A percentile compares a stretch with the other conserved stretches of the same genome.
Conservation (phyloP, 2,888 invertebrate genomes). For the Galeopsomyia nigrocyanea region DNA sequence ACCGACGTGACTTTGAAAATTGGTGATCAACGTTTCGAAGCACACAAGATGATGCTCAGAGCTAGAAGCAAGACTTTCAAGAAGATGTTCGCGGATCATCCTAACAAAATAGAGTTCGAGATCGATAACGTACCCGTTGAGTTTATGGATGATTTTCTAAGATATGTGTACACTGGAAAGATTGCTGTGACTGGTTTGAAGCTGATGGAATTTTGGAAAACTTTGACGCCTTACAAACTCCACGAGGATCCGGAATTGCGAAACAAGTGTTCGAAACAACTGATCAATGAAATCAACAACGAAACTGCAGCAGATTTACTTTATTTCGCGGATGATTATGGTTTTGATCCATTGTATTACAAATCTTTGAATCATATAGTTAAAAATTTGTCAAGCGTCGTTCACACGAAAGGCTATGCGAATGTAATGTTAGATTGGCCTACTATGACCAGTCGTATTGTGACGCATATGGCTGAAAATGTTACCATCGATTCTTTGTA, state of each 20-base stretch:
- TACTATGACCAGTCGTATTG: no score
- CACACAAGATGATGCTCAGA: background rate
- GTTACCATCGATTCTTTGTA: no score
- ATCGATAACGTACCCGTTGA: background rate
- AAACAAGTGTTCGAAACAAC: background rate
- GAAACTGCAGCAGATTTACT: background rate
- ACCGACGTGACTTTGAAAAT: background rate
- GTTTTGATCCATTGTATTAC: background rate
- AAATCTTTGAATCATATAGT: no score
- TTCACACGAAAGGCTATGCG: no score
- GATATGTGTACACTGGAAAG: background rate
- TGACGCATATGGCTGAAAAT: no score
- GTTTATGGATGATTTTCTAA: background rate
- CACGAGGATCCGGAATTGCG: background rate
- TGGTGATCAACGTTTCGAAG: background rate
- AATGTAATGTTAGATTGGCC: no score
- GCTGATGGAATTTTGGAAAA: background rate
- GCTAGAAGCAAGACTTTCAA: background rate
- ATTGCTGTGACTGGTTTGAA: background rate
- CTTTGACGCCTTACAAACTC: background rate
- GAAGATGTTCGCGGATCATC: background rate
- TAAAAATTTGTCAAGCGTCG: no score
- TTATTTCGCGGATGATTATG: background rate
- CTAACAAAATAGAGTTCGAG: background rate
- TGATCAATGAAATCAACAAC: background rate